These are phyloP conservation scores for Sepiola atlantica DNA, from an alignment of 2,888 invertebrate species.

Conservation along the genomic window DNA sequence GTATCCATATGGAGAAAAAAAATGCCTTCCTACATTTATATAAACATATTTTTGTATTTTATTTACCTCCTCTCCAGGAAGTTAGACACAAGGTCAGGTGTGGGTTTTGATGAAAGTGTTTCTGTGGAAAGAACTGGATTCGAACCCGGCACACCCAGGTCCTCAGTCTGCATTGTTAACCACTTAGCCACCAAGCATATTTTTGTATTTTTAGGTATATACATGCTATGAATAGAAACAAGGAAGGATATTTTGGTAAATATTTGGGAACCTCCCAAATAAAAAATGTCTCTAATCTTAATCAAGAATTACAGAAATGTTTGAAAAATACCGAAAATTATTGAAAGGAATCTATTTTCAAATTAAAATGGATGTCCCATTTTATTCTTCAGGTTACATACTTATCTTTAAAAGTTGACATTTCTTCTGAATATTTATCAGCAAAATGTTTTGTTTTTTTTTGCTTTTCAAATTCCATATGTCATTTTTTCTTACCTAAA, in stretches of 20 bases:
- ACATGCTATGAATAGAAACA: background rate
- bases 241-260: background rate
- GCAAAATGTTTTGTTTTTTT: background rate
- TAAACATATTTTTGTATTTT: too few relatives aligned
- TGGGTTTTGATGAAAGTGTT: too few relatives aligned
- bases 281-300: background rate
- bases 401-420: background rate
- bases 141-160: too few relatives aligned
- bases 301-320: slow-evolving; percentile 10
- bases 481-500: too few relatives aligned
- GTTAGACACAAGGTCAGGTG: too few relatives aligned
- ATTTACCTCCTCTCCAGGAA: too few relatives aligned
- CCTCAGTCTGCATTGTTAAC: too few relatives aligned
- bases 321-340: background rate
- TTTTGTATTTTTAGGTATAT: background rate
- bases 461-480: background rate
- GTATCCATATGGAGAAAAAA: too few relatives aligned
- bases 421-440: background rate
- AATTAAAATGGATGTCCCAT: background rate
- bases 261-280: slow-evolving; percentile 17
- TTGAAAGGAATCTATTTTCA: background rate
- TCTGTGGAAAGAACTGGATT: too few relatives aligned
- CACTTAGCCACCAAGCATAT: too few relatives aligned
- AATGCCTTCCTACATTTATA: background rate
- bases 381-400: background rate